These are phyloP conservation scores for Ploceus nigricollis DNA, from an alignment of 2,113 vertebrate genomes.

Conservation along the genomic window DNA sequence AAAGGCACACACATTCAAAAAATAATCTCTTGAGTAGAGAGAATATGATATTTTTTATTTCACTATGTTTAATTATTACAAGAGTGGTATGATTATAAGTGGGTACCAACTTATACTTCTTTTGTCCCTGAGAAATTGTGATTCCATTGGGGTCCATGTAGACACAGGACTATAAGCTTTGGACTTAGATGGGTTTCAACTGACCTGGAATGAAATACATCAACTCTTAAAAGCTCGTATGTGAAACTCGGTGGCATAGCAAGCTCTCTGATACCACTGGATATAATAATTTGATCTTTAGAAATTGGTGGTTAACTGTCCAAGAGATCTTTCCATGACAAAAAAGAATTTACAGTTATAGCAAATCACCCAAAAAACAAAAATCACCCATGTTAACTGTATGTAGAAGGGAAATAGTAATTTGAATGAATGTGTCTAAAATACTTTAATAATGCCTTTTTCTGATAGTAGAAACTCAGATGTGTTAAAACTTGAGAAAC, in stretches of 20 bases:
- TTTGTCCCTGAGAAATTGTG: background rate
- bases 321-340: background rate
- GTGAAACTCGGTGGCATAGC: background rate
- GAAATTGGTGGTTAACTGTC: background rate
- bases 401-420: background rate
- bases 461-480: background rate
- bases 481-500: background rate
- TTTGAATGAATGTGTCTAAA: background rate
- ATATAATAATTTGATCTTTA: slow-evolving; percentile 3
- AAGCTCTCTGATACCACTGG: background rate
- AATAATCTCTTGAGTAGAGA: background rate
- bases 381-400: background rate
- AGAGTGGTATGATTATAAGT: background rate
- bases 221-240: background rate
- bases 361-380: no score
- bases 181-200: background rate
- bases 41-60: background rate
- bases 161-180: background rate
- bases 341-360: background rate
- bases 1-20: background rate
- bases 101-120: background rate
- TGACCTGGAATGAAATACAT: background rate
- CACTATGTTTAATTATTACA: background rate
- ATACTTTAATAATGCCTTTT: background rate
- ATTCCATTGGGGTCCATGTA: background rate